Evolutionary conservation across 2,113 vertebrate genomes (phyloP), one percentile per base, ranked within the genome.

Genomic region (Xiphophorus maculatus): DNA sequence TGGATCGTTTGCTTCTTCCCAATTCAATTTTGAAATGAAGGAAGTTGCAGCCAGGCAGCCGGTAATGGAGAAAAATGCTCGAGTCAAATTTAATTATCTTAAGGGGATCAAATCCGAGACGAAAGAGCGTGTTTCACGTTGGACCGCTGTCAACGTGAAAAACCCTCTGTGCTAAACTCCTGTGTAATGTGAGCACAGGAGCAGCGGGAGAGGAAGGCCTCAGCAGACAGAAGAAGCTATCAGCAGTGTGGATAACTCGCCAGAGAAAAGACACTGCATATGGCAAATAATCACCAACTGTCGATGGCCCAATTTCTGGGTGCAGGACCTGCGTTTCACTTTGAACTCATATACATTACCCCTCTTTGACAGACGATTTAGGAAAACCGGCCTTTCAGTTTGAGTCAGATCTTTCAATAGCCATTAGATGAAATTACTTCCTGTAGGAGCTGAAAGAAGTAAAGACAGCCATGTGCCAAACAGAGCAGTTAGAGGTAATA

Each of bases 1-100:
- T 67, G 37, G 76, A 74, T 66, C 32, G 58, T 70, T 77, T 22
- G 33, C 70, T 81, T 84, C 64, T 72, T 66, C 69, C 84, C 66
- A 67, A 79, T 67, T 79, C 77, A 67, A 86, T 77, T 76, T 73
- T 75, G 62, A 74, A 83, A 63, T 72, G 33, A 84, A 69, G 67
- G 65, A 71, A 80, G 71, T 29, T 69, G 87, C 77, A 77, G 75
- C 72, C 74, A 42, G 48, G 62, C 0, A 74, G 75, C 63, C 69
- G 81, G 69, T 60, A 37, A 69, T 35, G 30, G 48, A 81, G 68
- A 88, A 86, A 84, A 84, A 87, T 64, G 67, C 74, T 71, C n/a
- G 72, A 91, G 84, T 90, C 91, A 85, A 92, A 87, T 93, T 91
- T 71, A 93, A 92, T 94, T 93, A 93, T 73, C 48, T 76, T 74